A percentile compares a stretch with the other conserved stretches of the same genome.
These are phyloP conservation scores for Crypturellus tataupa DNA, from an alignment of 2,797 vertebrate species.

Conservation along the genomic window DNA sequence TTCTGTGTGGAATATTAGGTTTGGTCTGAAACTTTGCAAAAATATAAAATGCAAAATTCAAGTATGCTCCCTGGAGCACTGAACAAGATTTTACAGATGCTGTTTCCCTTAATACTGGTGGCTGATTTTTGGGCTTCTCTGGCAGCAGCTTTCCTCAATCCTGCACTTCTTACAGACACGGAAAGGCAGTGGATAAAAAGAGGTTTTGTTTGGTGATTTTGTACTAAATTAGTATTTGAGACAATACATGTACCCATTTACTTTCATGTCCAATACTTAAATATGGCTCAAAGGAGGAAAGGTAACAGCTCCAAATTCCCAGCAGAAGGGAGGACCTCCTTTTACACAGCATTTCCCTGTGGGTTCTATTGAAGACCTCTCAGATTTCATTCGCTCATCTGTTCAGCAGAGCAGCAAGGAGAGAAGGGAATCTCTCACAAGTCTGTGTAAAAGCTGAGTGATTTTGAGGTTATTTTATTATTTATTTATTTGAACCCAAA, in stretches of 20 bases:
- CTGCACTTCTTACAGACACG: too few relatives aligned
- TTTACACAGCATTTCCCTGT: not conserved
- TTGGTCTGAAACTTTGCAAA: not conserved
- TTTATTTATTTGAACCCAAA: not conserved
- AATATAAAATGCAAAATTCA: slow-evolving; percentile 19
- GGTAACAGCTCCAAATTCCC: not conserved
- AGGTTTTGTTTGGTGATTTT: not conserved
- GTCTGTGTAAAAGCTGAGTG: not conserved
- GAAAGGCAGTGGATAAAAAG: not conserved
- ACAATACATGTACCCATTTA: not conserved
- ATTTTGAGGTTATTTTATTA: not conserved
- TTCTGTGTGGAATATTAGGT: not conserved
- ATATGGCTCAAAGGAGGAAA: not conserved
- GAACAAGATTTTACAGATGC: not conserved
- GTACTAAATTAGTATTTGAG: not conserved
- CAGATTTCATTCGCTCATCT: not conserved
- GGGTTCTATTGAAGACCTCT: not conserved
- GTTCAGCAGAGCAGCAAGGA: not conserved
- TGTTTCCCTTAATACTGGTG: not conserved
- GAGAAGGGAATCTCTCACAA: not conserved
- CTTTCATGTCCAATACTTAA: not conserved
- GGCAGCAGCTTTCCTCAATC: not conserved
- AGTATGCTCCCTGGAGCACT: not conserved
- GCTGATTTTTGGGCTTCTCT: slow-evolving; percentile 9
- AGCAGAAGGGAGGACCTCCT: not conserved